Conservation (phyloP, 1,140 invertebrate genomes). For the Hylaeus volcanicus region DNA sequence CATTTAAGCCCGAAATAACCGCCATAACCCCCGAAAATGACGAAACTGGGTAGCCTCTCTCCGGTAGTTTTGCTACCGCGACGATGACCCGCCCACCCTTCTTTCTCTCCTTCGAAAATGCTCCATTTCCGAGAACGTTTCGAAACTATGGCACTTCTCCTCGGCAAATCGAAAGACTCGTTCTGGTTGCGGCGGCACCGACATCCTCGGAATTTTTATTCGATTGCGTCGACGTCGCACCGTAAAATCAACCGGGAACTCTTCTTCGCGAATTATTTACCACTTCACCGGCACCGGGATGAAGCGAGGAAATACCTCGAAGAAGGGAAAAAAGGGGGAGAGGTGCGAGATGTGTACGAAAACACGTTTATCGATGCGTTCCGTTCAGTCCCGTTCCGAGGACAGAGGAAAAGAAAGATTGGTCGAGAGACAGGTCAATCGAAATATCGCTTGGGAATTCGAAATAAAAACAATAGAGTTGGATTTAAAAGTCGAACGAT, state of each 20-base stretch:
- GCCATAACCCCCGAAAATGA: background rate
- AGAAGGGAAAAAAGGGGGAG: too few species aligned
- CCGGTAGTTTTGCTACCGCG: background rate
- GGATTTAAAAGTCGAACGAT: too few species aligned
- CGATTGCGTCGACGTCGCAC: constrained; percentile 56
- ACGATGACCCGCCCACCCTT: background rate
- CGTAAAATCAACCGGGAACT: constrained; percentile 66
- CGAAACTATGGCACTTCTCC: constrained; percentile 9
- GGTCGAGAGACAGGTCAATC: too few species aligned
- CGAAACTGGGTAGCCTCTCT: background rate
- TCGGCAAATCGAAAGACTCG: constrained; percentile 27
- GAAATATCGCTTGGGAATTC: too few species aligned
- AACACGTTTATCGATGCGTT: too few species aligned
- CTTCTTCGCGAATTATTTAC: constrained; percentile 73
- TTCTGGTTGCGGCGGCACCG: constrained; percentile 41
- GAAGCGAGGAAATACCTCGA: too few species aligned
- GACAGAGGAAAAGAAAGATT: too few species aligned
- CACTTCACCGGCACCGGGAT: constrained; percentile 13
- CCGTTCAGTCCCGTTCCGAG: too few species aligned
- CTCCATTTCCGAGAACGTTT: constrained; percentile 30
- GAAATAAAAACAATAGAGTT: too few species aligned
- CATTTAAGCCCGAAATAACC: constrained; percentile 3
- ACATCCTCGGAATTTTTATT: constrained; percentile 58
- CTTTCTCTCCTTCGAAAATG: constrained; percentile 1
- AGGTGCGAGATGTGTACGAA: too few species aligned